Conservation (phyloP, 2,888 invertebrate genomes). For the Psococerastis gibbosa region DNA sequence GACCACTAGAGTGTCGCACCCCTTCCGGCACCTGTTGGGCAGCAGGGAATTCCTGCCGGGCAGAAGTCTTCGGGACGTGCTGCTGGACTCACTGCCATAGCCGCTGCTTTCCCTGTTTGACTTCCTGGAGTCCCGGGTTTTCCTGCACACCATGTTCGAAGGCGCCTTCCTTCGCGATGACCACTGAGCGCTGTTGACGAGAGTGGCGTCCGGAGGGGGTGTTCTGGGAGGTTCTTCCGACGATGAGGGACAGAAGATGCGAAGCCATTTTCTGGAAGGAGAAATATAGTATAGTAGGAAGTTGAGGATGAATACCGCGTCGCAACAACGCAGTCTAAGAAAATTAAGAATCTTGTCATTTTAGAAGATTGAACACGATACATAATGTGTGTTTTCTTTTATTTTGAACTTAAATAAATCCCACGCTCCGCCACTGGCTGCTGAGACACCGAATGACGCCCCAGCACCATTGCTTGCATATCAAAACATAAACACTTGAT, state of each 20-base stretch:
- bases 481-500: no score
- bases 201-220: constrained; percentile 6
- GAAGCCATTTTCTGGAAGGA: constrained; percentile 1
- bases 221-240: not conserved
- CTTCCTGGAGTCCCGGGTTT: not conserved
- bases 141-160: constrained; percentile 1
- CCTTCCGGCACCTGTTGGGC: constrained; percentile 9
- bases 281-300: no score
- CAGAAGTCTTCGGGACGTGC: constrained; percentile 14
- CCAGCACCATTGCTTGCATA: no score
- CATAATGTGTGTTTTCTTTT: no score
- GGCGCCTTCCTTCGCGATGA: constrained; percentile 14
- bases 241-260: constrained; percentile 2
- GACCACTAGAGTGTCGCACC: constrained; percentile 13
- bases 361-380: no score
- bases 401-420: no score
- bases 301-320: no score
- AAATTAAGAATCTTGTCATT: no score
- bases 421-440: no score
- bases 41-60: constrained; percentile 12
- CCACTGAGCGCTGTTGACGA: constrained; percentile 13
- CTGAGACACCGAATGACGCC: no score
- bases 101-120: not conserved
- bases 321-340: no score
- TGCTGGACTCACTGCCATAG: not conserved